Evolutionary conservation across 2,797 vertebrate species (phyloP), one percentile per base, ranked within the genome.

Genomic region (Setipinna tenuifilis): DNA sequence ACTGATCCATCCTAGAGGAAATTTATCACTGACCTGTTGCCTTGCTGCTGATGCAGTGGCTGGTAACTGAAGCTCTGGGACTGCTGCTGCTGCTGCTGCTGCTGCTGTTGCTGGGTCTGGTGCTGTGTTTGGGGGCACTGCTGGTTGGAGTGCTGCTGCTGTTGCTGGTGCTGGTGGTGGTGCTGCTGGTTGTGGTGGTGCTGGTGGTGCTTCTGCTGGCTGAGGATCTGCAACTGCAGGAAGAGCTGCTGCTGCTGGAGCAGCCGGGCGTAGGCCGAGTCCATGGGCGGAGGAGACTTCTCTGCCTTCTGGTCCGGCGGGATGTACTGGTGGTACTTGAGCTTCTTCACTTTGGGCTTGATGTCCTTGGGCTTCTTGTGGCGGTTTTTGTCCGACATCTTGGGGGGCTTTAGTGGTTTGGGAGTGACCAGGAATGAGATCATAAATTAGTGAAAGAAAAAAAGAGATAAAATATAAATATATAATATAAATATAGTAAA

Each of bases 281-380:
- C 98, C 98, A 99, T 99, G 88, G 98, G 98, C 0, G 98, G 98
- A 46, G 98, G 98, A 1, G 98, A 98, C 91, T 97, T 98, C 93
- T 99, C 98, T 0, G 96, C 96, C 91, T 99, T 99, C 95, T 99
- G 98, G 93, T 99, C 98, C 0, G 98, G 98, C 28, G 98, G 98
- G 90, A 99, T 99, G 93, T 99, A 99, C 94, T 99, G 98, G 91
- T 99, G 98, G 88, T 99, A 99, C 89, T 99, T 99, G 48, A 99
- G 96, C 92, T 99, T 99, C 94, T 98, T 99, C 91, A 99, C 98
- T 90, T 99, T 99, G 0, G 98, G 98, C 92, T 99, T 99, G 91
- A 97, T 96, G 90, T 99, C 98, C 93, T 99, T 99, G 90, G 98
- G 97, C 91, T 99, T 99, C 92, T 99, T 99, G 95, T 99, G 97